phyloP scores from a whole-genome alignment of 2,113 vertebrate genomes.

The Thamnaconus septentrionalis region DNA sequence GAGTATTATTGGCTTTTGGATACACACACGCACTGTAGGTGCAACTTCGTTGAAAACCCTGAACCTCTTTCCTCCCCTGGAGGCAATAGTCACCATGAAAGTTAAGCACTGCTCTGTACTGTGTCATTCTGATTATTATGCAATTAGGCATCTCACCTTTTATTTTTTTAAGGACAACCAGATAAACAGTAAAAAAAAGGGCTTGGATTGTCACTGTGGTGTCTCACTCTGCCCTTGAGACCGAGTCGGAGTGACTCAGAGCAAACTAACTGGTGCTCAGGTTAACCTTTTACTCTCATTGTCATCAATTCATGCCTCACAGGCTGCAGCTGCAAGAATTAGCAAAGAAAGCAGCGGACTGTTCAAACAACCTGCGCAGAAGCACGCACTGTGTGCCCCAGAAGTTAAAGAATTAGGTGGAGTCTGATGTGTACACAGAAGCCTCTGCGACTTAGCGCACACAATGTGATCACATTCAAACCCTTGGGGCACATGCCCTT shows the following conservation, averaged over 20 bases:
- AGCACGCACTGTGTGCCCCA: slow-evolving; percentile 24
- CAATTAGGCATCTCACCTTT: not conserved
- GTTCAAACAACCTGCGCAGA: slow-evolving; percentile 52
- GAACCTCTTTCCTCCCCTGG: slow-evolving; percentile 10
- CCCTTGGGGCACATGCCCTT: slow-evolving; percentile 42
- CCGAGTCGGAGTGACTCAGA: slow-evolving; percentile 30
- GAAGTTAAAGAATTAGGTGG: slow-evolving; percentile 57
- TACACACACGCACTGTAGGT: slow-evolving; percentile 40
- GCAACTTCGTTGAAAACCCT: slow-evolving; percentile 33
- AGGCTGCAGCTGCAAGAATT: slow-evolving; percentile 68
- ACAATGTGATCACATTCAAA: slow-evolving; percentile 34
- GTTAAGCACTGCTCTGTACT: slow-evolving; percentile 32
- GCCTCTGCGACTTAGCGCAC: slow-evolving; percentile 27
- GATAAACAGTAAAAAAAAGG: not conserved
- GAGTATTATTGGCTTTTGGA: slow-evolving; percentile 39
- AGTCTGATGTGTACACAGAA: slow-evolving; percentile 42
- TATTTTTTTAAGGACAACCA: slow-evolving; percentile 5
- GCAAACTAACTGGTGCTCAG: slow-evolving; percentile 25
- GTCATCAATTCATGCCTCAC: slow-evolving; percentile 57
- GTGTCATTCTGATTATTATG: slow-evolving; percentile 39
- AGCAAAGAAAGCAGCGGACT: slow-evolving; percentile 61
- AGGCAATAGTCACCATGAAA: slow-evolving; percentile 34
- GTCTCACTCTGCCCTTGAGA: slow-evolving; percentile 18
- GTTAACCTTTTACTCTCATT: slow-evolving; percentile 51
- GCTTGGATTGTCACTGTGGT: slow-evolving; percentile 8